Conservation (phyloP, 1,140 invertebrate genomes). For the Pteromalus puparum region DNA sequence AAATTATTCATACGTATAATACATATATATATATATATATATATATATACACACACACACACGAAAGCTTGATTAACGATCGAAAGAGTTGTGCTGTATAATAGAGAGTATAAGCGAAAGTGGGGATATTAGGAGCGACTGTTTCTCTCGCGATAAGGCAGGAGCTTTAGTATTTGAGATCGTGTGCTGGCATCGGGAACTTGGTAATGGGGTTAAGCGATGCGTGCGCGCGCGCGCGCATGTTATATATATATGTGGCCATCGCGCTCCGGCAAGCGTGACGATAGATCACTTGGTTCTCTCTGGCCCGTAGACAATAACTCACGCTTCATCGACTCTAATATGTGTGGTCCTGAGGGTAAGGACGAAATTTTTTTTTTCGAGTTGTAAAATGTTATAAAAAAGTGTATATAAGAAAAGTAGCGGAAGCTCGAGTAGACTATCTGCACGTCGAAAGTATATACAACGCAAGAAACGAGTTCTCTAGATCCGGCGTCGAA, state of each 20-base stretch:
- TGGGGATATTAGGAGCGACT: neutral
- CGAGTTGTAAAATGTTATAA: no score
- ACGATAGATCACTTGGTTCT: constrained; percentile 65
- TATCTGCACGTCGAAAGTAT: no score
- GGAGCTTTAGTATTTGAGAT: constrained; percentile 58
- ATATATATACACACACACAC: no score
- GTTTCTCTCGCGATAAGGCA: constrained; percentile 15
- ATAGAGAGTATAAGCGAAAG: neutral
- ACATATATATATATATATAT: no score
- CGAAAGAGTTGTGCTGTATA: neutral
- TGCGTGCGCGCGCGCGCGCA: neutral
- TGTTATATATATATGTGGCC: constrained; percentile 44
- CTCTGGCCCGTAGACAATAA: constrained; percentile 67
- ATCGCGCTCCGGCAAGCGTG: constrained; percentile 65
- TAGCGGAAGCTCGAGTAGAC: no score
- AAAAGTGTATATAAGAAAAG: no score
- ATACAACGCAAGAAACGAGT: neutral
- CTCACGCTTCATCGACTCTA: constrained; percentile 60
- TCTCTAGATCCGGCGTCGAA: constrained; percentile 58
- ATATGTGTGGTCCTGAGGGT: neutral
- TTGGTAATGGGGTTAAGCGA: constrained; percentile 66
- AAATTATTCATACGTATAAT: no score
- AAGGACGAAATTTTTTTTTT: neutral
- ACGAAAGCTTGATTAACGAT: neutral
- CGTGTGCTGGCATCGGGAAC: constrained; percentile 68